A percentile compares a stretch with the other conserved stretches of the same genome.
These are phyloP conservation scores for Limenitis camilla DNA, from an alignment of 2,888 invertebrate species.

Conservation along the genomic window DNA sequence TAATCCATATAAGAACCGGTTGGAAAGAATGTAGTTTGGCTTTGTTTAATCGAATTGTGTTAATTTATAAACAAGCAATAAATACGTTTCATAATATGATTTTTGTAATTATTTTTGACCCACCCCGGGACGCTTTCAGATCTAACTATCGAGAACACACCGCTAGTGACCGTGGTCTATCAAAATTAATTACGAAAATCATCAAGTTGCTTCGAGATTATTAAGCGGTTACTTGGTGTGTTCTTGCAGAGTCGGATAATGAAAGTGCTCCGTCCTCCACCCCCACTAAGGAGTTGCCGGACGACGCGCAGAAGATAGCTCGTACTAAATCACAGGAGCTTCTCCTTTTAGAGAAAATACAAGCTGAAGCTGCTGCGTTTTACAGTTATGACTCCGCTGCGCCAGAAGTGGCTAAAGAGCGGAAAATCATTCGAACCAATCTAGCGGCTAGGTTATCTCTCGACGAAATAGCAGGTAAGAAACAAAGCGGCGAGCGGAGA, in stretches of 20 bases:
- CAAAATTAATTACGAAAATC: slow-evolving; percentile 74
- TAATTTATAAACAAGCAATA: slow-evolving; percentile 71
- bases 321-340: slow-evolving; percentile 80
- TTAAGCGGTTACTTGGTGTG: slow-evolving; percentile 67
- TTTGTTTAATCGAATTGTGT: slow-evolving; percentile 71
- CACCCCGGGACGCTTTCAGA: slow-evolving; percentile 59
- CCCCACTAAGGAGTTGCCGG: slow-evolving; percentile 65
- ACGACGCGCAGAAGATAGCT: slow-evolving; percentile 42
- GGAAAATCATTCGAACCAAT: slow-evolving; percentile 45
- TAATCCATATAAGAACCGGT: slow-evolving; percentile 58
- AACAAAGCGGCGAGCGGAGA: slow-evolving; percentile 36
- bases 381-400: slow-evolving; percentile 76
- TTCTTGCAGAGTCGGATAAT: slow-evolving; percentile 87
- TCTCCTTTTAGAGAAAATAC: slow-evolving; percentile 79
- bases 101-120: slow-evolving; percentile 74
- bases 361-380: slow-evolving; percentile 82
- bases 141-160: slow-evolving; percentile 56
- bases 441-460: slow-evolving; percentile 54
- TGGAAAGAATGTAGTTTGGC: slow-evolving; percentile 59
- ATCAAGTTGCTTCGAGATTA: slow-evolving; percentile 33
- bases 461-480: slow-evolving; percentile 66
- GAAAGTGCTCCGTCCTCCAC: slow-evolving; percentile 80
- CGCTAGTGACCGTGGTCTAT: slow-evolving; percentile 47
- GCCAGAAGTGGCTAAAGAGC: slow-evolving; percentile 35
- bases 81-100: slow-evolving; percentile 72